Evolutionary conservation across 2,797 vertebrate species (phyloP).

Genomic region (Chelidonichthys spinosus): DNA sequence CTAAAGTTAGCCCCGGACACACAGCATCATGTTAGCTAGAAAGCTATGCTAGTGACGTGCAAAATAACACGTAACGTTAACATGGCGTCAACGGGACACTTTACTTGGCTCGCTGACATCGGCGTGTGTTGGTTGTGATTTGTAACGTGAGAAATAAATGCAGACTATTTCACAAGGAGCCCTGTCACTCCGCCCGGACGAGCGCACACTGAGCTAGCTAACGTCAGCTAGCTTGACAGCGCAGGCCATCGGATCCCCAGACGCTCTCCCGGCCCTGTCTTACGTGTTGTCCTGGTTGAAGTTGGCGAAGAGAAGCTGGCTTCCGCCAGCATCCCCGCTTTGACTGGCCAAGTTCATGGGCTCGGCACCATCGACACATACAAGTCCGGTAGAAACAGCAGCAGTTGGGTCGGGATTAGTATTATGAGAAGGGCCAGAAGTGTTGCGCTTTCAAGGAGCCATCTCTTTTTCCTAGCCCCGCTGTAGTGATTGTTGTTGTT

Average conservation of each 20-base stretch:
- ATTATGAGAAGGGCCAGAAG: conserved; percentile 6
- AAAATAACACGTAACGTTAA: neutral
- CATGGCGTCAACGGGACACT: neutral
- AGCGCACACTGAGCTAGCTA: conserved; percentile 36
- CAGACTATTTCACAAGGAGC: neutral
- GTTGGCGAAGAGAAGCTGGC: conserved; percentile 99
- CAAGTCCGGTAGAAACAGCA: conserved; percentile 52
- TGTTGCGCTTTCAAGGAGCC: conserved; percentile 58
- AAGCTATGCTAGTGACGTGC: conserved; percentile 40
- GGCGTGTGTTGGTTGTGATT: accelerated
- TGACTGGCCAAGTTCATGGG: conserved; percentile 97
- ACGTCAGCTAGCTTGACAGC: conserved; percentile 45
- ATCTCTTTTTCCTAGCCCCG: conserved; percentile 59
- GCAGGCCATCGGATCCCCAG: conserved; percentile 63
- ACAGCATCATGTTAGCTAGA: conserved; percentile 51
- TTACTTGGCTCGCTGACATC: neutral
- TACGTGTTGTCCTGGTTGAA: conserved; percentile 99
- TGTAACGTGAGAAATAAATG: neutral
- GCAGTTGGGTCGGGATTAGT: conserved; percentile 41
- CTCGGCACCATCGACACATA: conserved; percentile 80
- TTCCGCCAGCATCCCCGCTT: conserved; percentile 94
- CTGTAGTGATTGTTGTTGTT: conserved; percentile 85
- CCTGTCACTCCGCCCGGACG: conserved; percentile 22
- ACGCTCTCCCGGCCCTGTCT: conserved; percentile 76
- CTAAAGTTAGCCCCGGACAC: conserved; percentile 57